Conservation (phyloP, 2,113 vertebrate genomes). For the Chloroceryle aenea region DNA sequence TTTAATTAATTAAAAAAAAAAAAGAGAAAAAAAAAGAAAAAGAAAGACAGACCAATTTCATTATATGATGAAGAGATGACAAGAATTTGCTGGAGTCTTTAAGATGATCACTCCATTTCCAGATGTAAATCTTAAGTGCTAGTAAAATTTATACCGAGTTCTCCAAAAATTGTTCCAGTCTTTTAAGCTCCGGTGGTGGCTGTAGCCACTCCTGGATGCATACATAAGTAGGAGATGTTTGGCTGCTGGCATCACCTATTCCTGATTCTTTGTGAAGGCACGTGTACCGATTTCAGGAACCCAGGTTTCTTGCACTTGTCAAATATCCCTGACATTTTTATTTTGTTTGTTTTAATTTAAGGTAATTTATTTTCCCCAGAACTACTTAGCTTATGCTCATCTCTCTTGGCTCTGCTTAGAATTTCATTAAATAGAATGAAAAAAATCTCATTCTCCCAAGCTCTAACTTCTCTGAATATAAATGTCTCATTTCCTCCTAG, state of each 20-base stretch:
- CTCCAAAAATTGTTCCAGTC: background rate
- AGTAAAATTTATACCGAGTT: background rate
- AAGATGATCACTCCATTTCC: background rate
- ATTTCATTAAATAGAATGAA: background rate
- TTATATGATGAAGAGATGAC: background rate
- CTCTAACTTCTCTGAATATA: background rate
- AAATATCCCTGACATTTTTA: background rate
- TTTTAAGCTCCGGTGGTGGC: background rate
- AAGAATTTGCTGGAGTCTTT: background rate
- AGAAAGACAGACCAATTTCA: background rate
- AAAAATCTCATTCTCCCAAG: background rate
- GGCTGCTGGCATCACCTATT: background rate
- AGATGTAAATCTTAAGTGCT: background rate
- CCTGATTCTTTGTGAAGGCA: background rate
- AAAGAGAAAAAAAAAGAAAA: background rate
- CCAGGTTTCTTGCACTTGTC: background rate
- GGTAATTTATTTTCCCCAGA: background rate
- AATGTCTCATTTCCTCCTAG: background rate
- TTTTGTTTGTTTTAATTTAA: background rate
- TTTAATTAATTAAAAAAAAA: constrained; percentile 8
- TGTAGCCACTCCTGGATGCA: background rate
- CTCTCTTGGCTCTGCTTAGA: background rate
- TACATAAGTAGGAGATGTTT: background rate
- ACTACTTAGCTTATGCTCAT: background rate
- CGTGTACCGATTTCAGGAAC: background rate